Conservation (phyloP, 1,140 invertebrate species). For the Cydia pomonella region DNA sequence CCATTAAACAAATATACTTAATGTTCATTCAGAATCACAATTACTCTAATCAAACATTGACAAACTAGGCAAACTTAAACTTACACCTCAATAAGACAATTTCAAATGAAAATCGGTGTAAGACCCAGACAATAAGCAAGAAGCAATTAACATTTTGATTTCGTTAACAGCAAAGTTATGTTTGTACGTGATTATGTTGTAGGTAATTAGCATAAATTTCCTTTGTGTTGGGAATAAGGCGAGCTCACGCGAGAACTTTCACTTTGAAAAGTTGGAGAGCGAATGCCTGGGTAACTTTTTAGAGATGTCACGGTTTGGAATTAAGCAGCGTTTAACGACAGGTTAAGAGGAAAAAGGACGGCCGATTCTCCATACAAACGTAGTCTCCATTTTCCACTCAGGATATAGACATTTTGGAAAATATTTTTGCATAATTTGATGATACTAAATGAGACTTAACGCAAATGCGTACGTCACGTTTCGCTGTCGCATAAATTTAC, state of each 20-base stretch:
- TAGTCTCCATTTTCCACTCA: too few species aligned
- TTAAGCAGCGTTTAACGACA: not conserved
- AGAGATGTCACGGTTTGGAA: not conserved
- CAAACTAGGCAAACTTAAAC: not conserved
- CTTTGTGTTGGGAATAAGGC: not conserved
- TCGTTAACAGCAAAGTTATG: not conserved
- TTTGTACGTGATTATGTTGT: conserved; percentile 13
- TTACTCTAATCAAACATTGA: conserved; percentile 3
- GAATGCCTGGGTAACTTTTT: not conserved
- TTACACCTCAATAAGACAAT: not conserved
- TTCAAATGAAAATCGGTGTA: not conserved
- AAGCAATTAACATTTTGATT: not conserved
- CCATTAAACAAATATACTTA: not conserved
- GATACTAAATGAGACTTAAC: too few species aligned
- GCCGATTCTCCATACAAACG: too few species aligned
- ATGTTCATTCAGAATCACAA: not conserved
- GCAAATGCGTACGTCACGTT: too few species aligned
- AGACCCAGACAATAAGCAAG: not conserved
- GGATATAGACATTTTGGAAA: too few species aligned
- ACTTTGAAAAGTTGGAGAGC: not conserved
- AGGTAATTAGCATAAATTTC: conserved; percentile 10
- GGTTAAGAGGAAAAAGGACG: too few species aligned
- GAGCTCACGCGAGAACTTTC: not conserved
- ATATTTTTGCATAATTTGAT: too few species aligned
- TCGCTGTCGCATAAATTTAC: too few species aligned